These are phyloP conservation scores for Sander lucioperca DNA, from an alignment of 2,113 vertebrate species.

Conservation along the genomic window DNA sequence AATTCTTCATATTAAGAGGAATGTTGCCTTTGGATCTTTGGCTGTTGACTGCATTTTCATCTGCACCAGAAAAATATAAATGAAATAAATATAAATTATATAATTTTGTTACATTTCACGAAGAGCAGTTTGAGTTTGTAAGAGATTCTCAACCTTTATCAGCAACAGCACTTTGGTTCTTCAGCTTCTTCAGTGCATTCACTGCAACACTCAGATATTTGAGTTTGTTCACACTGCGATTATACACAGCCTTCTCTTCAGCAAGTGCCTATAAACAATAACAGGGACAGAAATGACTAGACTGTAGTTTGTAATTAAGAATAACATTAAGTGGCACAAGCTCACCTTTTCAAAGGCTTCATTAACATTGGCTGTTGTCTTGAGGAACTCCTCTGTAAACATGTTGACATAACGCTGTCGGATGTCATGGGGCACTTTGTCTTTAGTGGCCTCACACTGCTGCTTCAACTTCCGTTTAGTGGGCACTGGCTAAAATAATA, in stretches of 20 bases:
- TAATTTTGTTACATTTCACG: background rate
- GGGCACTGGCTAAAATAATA: constrained; percentile 59
- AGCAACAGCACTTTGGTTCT: constrained; percentile 76
- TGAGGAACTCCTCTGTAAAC: constrained; percentile 86
- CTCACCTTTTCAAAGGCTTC: constrained; percentile 89
- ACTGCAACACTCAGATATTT: constrained; percentile 88
- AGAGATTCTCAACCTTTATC: constrained; percentile 69
- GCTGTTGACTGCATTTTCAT: constrained; percentile 48
- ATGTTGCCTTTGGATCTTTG: constrained; percentile 78
- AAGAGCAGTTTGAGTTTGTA: background rate
- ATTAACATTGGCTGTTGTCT: constrained; percentile 79
- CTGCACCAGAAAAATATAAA: constrained; percentile 56
- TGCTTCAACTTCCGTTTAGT: constrained; percentile 68
- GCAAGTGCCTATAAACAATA: constrained; percentile 77
- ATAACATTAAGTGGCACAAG: background rate
- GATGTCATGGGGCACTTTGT: constrained; percentile 85
- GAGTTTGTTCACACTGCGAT: constrained; percentile 85
- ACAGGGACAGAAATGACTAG: background rate
- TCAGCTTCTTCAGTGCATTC: constrained; percentile 87
- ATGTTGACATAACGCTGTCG: constrained; percentile 84
- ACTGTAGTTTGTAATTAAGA: background rate
- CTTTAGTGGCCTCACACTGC: constrained; percentile 54
- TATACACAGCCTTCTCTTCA: constrained; percentile 87
- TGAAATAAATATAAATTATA: background rate
- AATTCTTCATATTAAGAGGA: constrained; percentile 63